A percentile compares a stretch with the other conserved stretches of the same genome.
These are phyloP conservation scores for Caenorhabditis parvicauda DNA, from an alignment of 2,888 invertebrate genomes.

Conservation along the genomic window DNA sequence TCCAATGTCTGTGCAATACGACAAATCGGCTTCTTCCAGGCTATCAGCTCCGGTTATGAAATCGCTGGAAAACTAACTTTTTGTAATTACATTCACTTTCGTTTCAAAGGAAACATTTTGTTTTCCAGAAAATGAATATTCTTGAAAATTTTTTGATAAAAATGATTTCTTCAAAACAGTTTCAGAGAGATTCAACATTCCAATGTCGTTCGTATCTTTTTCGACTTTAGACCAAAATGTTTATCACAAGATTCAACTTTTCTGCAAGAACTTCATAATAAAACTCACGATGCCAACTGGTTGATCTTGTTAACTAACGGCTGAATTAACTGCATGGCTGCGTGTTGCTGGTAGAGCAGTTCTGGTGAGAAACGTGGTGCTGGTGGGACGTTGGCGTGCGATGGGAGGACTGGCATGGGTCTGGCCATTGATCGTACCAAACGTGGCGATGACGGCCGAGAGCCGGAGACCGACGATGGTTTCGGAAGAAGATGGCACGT, in stretches of 20 bases:
- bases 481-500: constrained; percentile 32
- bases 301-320: constrained; percentile 32
- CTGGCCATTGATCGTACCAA: constrained; percentile 12
- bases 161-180: no score
- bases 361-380: constrained; percentile 28
- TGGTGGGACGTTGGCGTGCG: constrained; percentile 38
- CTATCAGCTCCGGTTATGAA: constrained; percentile 21
- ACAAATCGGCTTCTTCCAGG: constrained; percentile 22
- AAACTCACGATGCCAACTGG: constrained; percentile 16
- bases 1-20: constrained; percentile 27
- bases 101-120: no score
- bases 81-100: no score
- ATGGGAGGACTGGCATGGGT: constrained; percentile 42
- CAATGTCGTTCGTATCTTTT: no score
- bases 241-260: no score
- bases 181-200: no score
- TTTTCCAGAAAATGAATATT: no score
- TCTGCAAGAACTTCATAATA: not conserved
- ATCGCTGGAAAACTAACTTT: constrained; percentile 13
- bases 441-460: no score
- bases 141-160: no score
- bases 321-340: constrained; percentile 20
- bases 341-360: constrained; percentile 22
- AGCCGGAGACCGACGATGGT: no score
- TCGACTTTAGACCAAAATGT: no score